Evolutionary conservation across 2,113 vertebrate species (phyloP).

Genomic region (Bostrychus sinensis): DNA sequence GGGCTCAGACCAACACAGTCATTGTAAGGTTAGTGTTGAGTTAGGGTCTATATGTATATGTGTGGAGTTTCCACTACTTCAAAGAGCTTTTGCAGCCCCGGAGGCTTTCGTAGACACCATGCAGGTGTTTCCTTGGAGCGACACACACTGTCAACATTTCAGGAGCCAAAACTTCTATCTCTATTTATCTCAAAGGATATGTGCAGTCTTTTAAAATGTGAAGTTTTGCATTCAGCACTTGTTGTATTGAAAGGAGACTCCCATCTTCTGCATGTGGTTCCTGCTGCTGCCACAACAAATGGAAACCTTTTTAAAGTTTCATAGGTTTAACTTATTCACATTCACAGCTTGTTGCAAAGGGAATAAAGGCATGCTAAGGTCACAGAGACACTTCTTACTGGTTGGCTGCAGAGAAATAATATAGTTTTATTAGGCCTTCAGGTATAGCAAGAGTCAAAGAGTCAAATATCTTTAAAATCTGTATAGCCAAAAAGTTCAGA

Average conservation of each 20-base stretch:
- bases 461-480: conserved; percentile 43
- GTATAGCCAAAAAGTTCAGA: background rate
- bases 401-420: conserved; percentile 21
- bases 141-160: conserved; percentile 58
- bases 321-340: conserved; percentile 30
- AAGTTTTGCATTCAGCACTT: conserved; percentile 11
- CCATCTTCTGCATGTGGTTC: conserved; percentile 37
- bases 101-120: conserved; percentile 42
- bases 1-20: conserved; percentile 11
- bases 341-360: conserved; percentile 36
- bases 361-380: conserved; percentile 31
- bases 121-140: conserved; percentile 62
- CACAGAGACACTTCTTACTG: conserved; percentile 26
- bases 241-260: conserved; percentile 16
- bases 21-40: conserved; percentile 22
- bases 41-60: conserved; percentile 38
- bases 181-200: conserved; percentile 32
- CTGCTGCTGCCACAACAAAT: conserved; percentile 32
- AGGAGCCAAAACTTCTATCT: conserved; percentile 37
- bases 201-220: conserved; percentile 1
- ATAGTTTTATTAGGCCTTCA: conserved; percentile 15
- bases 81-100: conserved; percentile 49
- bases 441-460: conserved; percentile 33
- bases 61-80: conserved; percentile 57
- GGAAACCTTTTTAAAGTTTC: conserved; percentile 22